Evolutionary conservation across 2,888 invertebrate genomes (phyloP).

Genomic region (Noctua janthina): DNA sequence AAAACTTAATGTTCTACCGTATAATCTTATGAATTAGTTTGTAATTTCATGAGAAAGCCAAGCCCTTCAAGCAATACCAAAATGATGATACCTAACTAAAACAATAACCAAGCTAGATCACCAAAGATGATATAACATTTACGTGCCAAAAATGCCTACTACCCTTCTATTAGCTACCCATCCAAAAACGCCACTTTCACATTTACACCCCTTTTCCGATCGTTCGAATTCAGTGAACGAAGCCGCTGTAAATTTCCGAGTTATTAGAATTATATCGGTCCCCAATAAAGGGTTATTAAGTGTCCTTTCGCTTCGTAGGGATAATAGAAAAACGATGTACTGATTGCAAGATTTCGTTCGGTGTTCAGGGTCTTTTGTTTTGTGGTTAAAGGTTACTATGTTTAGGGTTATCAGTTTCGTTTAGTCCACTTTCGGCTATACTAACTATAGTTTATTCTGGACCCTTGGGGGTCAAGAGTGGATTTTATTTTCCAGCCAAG

Average conservation of each 20-base stretch:
- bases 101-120: constrained; percentile 28
- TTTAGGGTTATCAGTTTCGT: neutral
- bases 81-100: neutral
- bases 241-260: constrained; percentile 61
- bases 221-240: constrained; percentile 63
- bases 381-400: neutral
- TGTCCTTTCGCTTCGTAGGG: constrained; percentile 46
- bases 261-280: constrained; percentile 68
- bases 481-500: no score
- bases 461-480: no score
- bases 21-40: neutral
- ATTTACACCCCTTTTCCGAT: constrained; percentile 52
- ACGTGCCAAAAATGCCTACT: constrained; percentile 55
- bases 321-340: constrained; percentile 66
- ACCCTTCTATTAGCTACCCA: constrained; percentile 20
- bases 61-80: neutral
- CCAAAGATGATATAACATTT: constrained; percentile 39
- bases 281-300: constrained; percentile 63
- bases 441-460: no score
- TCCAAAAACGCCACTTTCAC: constrained; percentile 45
- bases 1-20: neutral
- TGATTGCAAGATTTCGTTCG: constrained; percentile 54
- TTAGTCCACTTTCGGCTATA: no score
- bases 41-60: no score
- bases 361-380: constrained; percentile 22